phyloP scores from a whole-genome alignment of 2,888 invertebrate genomes.

The Elgonia sp. region DNA sequence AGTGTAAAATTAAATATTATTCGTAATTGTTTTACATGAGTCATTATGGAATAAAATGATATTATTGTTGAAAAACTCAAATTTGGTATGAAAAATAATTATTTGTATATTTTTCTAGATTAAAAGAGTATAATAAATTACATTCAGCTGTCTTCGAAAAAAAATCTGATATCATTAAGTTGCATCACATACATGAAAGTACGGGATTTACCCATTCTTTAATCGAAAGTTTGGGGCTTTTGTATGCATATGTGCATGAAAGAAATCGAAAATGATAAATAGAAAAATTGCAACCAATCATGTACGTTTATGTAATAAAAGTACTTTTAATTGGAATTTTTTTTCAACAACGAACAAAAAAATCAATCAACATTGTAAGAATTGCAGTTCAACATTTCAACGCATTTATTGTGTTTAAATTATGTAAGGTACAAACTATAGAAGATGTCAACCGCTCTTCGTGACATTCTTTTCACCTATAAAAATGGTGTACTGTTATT shows the following conservation, averaged over 20 bases:
- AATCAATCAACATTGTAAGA: not conserved
- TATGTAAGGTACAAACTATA: conserved; percentile 26
- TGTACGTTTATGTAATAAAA: not conserved
- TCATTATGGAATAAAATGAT: too few species aligned
- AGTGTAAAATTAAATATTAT: too few species aligned
- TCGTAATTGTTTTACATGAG: too few species aligned
- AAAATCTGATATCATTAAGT: conserved; percentile 29
- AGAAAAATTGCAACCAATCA: not conserved
- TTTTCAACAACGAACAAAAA: not conserved
- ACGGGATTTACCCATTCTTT: conserved; percentile 44
- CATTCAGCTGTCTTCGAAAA: conserved; percentile 7
- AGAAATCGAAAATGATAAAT: not conserved
- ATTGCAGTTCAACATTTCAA: not conserved
- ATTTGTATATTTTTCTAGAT: not conserved
- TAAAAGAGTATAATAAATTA: not conserved
- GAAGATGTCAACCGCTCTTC: conserved; percentile 31
- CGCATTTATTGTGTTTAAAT: conserved; percentile 13
- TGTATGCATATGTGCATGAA: not conserved
- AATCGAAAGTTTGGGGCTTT: conserved; percentile 41
- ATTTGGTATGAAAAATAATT: too few species aligned
- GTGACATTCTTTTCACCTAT: conserved; percentile 20
- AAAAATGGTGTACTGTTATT: conserved; percentile 6
- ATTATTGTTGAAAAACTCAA: too few species aligned
- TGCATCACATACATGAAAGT: conserved; percentile 50
- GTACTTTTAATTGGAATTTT: not conserved